These are phyloP conservation scores for Campylorhamphus procurvoides DNA, from an alignment of 2,113 vertebrate genomes.

Conservation along the genomic window DNA sequence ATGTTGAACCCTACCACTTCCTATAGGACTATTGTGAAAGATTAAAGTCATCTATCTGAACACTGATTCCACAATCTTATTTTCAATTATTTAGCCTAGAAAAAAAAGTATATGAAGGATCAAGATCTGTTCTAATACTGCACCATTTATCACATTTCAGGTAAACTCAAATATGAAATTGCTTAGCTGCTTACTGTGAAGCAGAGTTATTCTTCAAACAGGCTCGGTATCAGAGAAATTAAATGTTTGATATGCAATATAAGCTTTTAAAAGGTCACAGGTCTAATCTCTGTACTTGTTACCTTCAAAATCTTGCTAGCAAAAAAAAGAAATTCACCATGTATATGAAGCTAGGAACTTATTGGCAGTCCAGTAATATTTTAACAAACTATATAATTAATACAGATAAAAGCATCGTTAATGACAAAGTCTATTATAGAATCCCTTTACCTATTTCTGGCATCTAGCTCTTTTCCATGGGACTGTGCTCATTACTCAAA, in stretches of 20 bases:
- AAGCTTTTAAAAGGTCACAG: not conserved
- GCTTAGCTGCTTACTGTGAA: not conserved
- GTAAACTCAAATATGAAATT: not conserved
- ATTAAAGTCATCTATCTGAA: not conserved
- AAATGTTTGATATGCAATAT: not conserved
- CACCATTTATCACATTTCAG: not conserved
- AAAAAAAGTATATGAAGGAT: not conserved
- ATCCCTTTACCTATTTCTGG: not conserved
- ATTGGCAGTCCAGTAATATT: not conserved
- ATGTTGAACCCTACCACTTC: not conserved
- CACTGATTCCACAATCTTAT: not conserved
- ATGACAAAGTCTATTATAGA: not conserved
- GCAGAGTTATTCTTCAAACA: not conserved
- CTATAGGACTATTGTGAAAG: not conserved
- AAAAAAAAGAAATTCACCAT: not conserved
- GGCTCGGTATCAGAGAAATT: not conserved
- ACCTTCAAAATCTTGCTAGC: not conserved
- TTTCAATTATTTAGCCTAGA: not conserved
- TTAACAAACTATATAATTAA: not conserved
- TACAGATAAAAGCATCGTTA: not conserved
- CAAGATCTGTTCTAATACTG: not conserved
- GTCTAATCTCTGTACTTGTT: not conserved
- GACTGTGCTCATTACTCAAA: accelerated
- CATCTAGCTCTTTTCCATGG: not conserved
- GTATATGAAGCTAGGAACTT: not conserved